Evolutionary conservation across 2,797 vertebrate genomes (phyloP).

Genomic region (Emys orbicularis): DNA sequence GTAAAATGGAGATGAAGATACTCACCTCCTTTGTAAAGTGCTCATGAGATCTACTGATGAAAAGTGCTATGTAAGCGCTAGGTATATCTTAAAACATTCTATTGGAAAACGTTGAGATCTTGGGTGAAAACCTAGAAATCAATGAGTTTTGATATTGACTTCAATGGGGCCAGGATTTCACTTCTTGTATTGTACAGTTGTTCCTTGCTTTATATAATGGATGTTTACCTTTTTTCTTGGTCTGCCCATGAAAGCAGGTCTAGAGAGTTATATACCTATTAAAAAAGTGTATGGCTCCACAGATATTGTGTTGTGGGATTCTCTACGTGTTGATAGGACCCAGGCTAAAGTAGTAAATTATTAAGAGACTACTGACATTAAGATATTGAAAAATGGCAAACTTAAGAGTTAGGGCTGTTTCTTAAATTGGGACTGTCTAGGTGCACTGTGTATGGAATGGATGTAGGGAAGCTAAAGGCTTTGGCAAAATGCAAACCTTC

Average conservation of each 20-base stretch:
- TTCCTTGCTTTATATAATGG: slow-evolving; percentile 2
- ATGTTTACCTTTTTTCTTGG: slow-evolving; percentile 9
- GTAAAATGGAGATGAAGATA: not conserved
- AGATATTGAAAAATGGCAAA: slow-evolving; percentile 5
- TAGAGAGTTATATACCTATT: not conserved
- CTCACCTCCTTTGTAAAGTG: not conserved
- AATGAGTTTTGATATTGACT: slow-evolving; percentile 6
- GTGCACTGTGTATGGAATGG: not conserved
- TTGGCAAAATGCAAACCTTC: slow-evolving; percentile 15
- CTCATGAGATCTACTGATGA: not conserved
- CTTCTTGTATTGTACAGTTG: slow-evolving; percentile 21
- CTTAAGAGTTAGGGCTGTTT: not conserved
- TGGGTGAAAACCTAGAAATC: slow-evolving; percentile 10
- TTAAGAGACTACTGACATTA: not conserved
- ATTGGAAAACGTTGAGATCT: not conserved
- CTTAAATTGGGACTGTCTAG: slow-evolving; percentile 29
- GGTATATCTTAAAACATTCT: not conserved
- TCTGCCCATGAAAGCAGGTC: slow-evolving; percentile 7
- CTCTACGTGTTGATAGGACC: not conserved
- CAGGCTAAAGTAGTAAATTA: slow-evolving; percentile 56
- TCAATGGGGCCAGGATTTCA: slow-evolving; percentile 5
- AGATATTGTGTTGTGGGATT: not conserved
- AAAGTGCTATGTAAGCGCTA: not conserved
- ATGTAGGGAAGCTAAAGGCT: not conserved
- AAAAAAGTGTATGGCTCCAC: not conserved